These are phyloP conservation scores for Fragum fragum DNA, from an alignment of 2,888 invertebrate species.

Conservation along the genomic window DNA sequence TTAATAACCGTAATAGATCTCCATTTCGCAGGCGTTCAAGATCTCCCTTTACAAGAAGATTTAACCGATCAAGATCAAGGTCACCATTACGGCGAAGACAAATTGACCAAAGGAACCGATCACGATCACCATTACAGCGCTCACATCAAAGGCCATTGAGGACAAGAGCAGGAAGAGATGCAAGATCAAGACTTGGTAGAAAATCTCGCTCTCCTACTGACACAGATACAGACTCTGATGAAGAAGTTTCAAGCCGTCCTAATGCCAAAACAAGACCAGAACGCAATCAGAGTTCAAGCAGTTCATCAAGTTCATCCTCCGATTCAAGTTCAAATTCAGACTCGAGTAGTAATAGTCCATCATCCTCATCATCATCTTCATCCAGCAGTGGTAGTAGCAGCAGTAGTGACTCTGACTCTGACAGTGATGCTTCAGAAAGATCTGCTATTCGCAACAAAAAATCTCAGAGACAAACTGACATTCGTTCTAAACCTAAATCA, in stretches of 20 bases:
- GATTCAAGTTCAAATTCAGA: conserved; percentile 46
- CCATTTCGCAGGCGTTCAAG: conserved; percentile 37
- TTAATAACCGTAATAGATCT: conserved; percentile 36
- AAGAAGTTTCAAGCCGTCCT: conserved; percentile 33
- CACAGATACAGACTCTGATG: conserved; percentile 41
- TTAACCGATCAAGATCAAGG: conserved; percentile 52
- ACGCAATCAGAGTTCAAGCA: conserved; percentile 29
- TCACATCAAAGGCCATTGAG: conserved; percentile 33
- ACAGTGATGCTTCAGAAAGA: conserved; percentile 59
- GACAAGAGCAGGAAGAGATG: conserved; percentile 50
- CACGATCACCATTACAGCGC: conserved; percentile 31
- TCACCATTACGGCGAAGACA: conserved; percentile 26
- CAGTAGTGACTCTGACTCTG: conserved; percentile 47
- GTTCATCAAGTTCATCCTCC: conserved; percentile 48
- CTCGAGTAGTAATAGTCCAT: conserved; percentile 27
- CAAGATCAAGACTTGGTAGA: conserved; percentile 52
- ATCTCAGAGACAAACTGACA: conserved; percentile 36
- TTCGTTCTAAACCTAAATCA: neutral
- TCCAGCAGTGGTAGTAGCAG: conserved; percentile 31
- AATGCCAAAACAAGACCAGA: conserved; percentile 1
- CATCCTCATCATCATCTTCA: conserved; percentile 43
- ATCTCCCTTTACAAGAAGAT: conserved; percentile 37
- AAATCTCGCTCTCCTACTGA: conserved; percentile 63
- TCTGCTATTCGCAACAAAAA: conserved; percentile 61
- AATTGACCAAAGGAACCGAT: conserved; percentile 8